Evolutionary conservation across 2,113 vertebrate genomes (phyloP), one percentile per base, ranked within the genome.

Genomic region (Zosterops hypoxanthus): DNA sequence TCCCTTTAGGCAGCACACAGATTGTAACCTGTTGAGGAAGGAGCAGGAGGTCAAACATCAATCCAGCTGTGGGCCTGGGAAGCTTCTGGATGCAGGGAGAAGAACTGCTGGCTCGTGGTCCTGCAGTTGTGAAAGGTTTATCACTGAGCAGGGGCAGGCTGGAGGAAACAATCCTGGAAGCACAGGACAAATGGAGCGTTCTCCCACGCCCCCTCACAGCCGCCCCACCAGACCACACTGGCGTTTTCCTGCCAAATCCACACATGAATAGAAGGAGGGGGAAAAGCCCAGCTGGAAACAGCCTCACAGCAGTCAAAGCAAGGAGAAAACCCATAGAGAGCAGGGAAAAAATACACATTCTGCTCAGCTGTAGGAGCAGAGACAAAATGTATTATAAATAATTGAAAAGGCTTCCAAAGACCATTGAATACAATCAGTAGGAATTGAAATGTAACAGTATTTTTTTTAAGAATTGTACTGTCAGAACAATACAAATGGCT

Each of bases 121-220:
- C 72, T 71, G 70, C 60, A 68, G 28, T 7, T 66, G 76, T 47
- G 77, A 84, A 82, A 82, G 47, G 72, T 66, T 25, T 8, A 20
- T 19, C 57, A 63, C 41, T 20, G 76, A 77, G 65, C 73, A 91
- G 2, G 0, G 72, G 25, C 56, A 90, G 68, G 23, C 79, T 65
- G 59, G 18, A 72, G 61, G 73, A 96, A 95, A 88, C 13, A 63
- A 63, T 44, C 69, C 81, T 50, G 65, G 36, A 79, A 75, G 56
- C 18, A 83, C 64, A 50, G 1, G 6, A 71, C 81, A 81, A 84
- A 86, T 1, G 42, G 75, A 81, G 33, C 2, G 0, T 29, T 84
- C 72, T 96, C 81, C 91, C 86, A 86, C 9, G 2, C 29, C 52
- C 55, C 41, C 65, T 59, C 72, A 41, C 28, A 49, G 47, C 36